A percentile compares a stretch with the other conserved stretches of the same genome.
Conservation (phyloP, 2,888 invertebrate genomes). For the Dolichopus griseipennis region DNA sequence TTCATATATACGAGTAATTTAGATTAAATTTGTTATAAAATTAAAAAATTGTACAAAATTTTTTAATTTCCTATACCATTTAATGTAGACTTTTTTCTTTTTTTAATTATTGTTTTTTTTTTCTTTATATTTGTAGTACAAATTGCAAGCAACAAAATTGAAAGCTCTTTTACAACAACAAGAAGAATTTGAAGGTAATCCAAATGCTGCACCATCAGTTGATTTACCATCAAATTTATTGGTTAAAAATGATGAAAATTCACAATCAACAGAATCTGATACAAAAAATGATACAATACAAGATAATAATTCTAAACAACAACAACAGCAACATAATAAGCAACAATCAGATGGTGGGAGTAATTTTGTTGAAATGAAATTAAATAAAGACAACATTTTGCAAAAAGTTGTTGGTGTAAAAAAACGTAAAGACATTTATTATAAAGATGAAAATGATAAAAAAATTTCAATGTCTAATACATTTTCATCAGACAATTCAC, state of each 20-base stretch:
- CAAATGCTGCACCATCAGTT: background rate
- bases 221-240: constrained; percentile 7
- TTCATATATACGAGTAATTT: too few species aligned
- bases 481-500: background rate
- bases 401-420: background rate
- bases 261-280: background rate
- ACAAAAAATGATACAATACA: background rate
- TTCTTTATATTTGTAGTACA: constrained; percentile 29
- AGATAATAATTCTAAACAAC: background rate
- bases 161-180: constrained; percentile 34
- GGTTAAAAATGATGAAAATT: constrained; percentile 18
- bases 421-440: constrained; percentile 1
- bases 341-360: background rate
- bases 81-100: constrained; percentile 8
- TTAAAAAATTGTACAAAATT: too few species aligned
- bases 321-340: background rate
- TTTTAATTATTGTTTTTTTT: constrained; percentile 11
- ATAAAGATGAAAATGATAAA: background rate
- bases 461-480: background rate
- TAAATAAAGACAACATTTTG: background rate
- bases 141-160: constrained; percentile 39
- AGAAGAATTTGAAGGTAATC: constrained; percentile 1
- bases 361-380: background rate
- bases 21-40: too few species aligned
- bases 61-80: constrained; percentile 1